These are phyloP conservation scores for Scaptodrosophila latifasciaeformis DNA, from an alignment of 2,888 invertebrate species.

Conservation along the genomic window DNA sequence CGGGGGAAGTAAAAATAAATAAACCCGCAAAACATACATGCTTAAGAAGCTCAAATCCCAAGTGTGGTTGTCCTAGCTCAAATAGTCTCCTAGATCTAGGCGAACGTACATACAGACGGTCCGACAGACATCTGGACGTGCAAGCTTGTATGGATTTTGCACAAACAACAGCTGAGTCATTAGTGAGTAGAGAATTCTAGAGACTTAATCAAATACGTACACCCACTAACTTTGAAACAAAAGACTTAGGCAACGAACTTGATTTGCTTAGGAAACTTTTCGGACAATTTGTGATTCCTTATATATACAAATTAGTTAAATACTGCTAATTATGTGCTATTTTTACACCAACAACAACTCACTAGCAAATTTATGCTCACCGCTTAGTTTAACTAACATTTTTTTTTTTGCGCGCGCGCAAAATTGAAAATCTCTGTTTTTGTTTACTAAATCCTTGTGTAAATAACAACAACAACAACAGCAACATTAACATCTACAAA, in stretches of 20 bases:
- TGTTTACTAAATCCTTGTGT: conserved; percentile 25
- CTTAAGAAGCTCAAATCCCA: too few relatives aligned
- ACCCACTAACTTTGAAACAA: conserved; percentile 19
- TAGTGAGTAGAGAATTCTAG: too few relatives aligned
- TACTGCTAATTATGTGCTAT: background rate
- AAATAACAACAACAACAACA: conserved; percentile 37
- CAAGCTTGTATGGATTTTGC: too few relatives aligned
- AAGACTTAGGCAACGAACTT: conserved; percentile 65
- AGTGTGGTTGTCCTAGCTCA: too few relatives aligned
- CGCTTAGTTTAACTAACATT: conserved; percentile 33
- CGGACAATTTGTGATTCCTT: background rate
- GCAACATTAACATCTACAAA: conserved; percentile 9
- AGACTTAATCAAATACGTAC: background rate
- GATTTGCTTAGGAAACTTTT: conserved; percentile 22
- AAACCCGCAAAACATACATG: too few relatives aligned
- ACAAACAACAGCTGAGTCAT: too few relatives aligned
- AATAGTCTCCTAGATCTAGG: too few relatives aligned
- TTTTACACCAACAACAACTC: conserved; percentile 26
- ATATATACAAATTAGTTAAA: conserved; percentile 2
- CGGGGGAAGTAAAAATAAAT: too few relatives aligned
- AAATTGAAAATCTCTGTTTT: conserved; percentile 42
- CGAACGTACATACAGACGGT: too few relatives aligned
- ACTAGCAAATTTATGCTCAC: background rate
- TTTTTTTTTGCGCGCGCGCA: conserved; percentile 5
- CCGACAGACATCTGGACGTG: too few relatives aligned